Base-by-base conservation (phyloP, 1,140 invertebrate species). In the Mizuhopecten yessoensis region DNA sequence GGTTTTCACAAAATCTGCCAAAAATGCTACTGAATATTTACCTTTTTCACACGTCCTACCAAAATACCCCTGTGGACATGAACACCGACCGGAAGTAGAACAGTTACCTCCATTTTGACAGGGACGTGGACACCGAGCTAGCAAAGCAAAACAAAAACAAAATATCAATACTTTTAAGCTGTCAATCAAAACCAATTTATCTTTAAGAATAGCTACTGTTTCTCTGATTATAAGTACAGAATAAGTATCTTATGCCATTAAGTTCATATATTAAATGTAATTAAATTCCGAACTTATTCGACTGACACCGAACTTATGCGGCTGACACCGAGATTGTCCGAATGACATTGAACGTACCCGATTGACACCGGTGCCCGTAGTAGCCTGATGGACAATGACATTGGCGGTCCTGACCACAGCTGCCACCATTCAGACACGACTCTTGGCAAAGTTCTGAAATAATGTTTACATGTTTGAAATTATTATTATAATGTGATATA, bases 61-160 rank as follows among this genome's bases (percentile, higher is more conserved):
- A 75, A 34, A 90, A 87, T 92, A 94, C 10, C 92, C 93, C 7
- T 39, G 34, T 13, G 93, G 89, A 91, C 95, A 95, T 20, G 86
- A 39, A 86, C 95, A 95, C 0, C 91, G 29, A 15, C 92, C 93
- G 33, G 93, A 93, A 17, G 87, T 86, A 3, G 89, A 23, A 90
- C 95, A 95, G 17, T 88, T 75, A 13, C 95, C 95, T 11, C 92
- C 92, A 87, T 95, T 94, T 91, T 93, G 87, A 92, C 95, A 95
- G 17, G 90, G 87, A 13, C 90, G 89, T 2, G 89, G 75, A 93
- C 95, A 95, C 15, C 93, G 89, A n/a, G 91, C 95, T 95, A 87
- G 29, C 23, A 75, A 75, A 75, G 13, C 3, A 57, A 75, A 75
- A 75, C 23, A 75, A 75, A 75, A 5, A n/a, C 86, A 42, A 92